Evolutionary conservation across 2,797 vertebrate genomes (phyloP), one percentile per base, ranked within the genome.

Genomic region (Crocidura indochinensis): DNA sequence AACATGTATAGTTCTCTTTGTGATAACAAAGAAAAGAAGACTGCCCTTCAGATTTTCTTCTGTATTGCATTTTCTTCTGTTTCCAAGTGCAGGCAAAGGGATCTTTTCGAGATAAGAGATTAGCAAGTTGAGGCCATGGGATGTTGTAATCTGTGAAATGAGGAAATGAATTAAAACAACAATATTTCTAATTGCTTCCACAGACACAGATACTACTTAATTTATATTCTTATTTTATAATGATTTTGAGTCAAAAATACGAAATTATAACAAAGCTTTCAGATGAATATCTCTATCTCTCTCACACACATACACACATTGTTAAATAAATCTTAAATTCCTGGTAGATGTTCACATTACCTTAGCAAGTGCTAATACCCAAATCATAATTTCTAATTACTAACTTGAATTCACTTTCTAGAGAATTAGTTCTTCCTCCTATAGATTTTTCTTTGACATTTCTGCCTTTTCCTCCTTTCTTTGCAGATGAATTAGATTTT

Each of bases 31-130:
- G 79, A 71, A 89, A 90, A 68, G 53, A 91, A 11, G 27, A 5
- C 22, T 44, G 27, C 10, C 20, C 81, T 75, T 91, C 7, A 0
- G 27, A 10, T 31, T 85, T 88, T 75, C 68, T 51, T n/a, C 14
- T 78, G 38, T 38, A 38, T 38, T 38, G n/a, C 38, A 38, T 38
- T 62, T 84, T 49, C 44, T 83, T 74, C 19, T 68, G 26, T 27
- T 62, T 78, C 60, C 31, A 56, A 69, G 49, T 15, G 8, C n/a
- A 84, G 68, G 76, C 62, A 84, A 78, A 75, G 71, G 90, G 93
- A 94, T 91, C 85, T 89, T 90, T 82, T 64, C 74, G 67, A 92
- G 78, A 76, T 62, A 56, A 67, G 74, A 91, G 77, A 92, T 74
- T 67, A 49, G 77, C 47, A 80, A 6, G 31, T 1, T 49, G 60